These are phyloP conservation scores for Drosophila aldrichi DNA, from an alignment of 2,888 invertebrate genomes.

Conservation along the genomic window DNA sequence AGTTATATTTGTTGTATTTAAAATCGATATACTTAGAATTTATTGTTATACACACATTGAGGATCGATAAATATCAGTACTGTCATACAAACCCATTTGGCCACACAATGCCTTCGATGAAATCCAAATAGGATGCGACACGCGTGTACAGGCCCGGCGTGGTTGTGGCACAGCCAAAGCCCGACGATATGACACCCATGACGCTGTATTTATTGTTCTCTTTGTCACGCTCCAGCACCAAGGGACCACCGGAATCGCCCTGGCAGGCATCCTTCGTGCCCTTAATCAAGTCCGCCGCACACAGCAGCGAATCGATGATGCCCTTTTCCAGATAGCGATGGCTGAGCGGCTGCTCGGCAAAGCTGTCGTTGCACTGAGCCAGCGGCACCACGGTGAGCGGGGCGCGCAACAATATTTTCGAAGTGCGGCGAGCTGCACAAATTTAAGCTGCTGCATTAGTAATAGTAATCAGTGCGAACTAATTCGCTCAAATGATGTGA, in stretches of 20 bases:
- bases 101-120: constrained; percentile 83
- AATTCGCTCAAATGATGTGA: no score
- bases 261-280: constrained; percentile 78
- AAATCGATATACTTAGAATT: constrained; percentile 38
- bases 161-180: constrained; percentile 78
- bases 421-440: constrained; percentile 42
- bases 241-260: constrained; percentile 84
- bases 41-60: constrained; percentile 33
- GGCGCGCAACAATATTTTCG: constrained; percentile 73
- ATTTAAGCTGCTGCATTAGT: background rate
- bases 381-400: constrained; percentile 62
- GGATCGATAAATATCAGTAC: constrained; percentile 17
- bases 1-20: constrained; percentile 28
- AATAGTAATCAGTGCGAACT: background rate
- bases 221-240: constrained; percentile 66
- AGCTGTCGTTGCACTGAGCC: constrained; percentile 62
- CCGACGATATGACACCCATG: constrained; percentile 81
- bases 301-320: constrained; percentile 61
- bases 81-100: constrained; percentile 47
- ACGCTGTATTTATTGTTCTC: constrained; percentile 60
- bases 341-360: constrained; percentile 32
- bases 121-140: constrained; percentile 82
- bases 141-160: constrained; percentile 83
- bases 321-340: constrained; percentile 58
- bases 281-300: constrained; percentile 64